Conservation (phyloP, 2,797 vertebrate genomes). For the Poecilia gillii region DNA sequence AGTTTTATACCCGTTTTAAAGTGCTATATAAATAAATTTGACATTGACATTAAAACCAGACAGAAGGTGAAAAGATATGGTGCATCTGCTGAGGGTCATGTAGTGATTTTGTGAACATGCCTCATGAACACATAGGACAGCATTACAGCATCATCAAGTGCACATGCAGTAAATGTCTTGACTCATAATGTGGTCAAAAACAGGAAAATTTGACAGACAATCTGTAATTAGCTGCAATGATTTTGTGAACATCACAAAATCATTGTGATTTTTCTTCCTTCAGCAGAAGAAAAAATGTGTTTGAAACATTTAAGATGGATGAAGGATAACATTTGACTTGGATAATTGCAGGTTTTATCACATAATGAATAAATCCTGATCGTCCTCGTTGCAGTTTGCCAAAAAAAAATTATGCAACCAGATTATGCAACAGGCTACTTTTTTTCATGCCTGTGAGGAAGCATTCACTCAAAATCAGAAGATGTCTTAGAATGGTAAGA, state of each 20-base stretch:
- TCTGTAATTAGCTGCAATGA: not conserved
- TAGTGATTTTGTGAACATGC: no score
- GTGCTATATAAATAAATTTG: no score
- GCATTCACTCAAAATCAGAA: not conserved
- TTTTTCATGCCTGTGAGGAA: not conserved
- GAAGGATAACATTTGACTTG: not conserved
- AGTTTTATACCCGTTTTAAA: no score
- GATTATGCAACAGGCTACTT: not conserved
- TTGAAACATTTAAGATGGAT: not conserved
- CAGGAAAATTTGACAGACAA: not conserved
- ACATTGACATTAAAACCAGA: no score
- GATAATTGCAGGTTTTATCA: not conserved
- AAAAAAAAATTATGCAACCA: conserved; percentile 2
- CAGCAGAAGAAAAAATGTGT: not conserved
- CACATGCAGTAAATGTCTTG: not conserved
- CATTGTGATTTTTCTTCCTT: not conserved
- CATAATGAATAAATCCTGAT: not conserved
- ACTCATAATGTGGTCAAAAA: not conserved
- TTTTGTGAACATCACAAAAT: no score
- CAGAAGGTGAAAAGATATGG: no score
- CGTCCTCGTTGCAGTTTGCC: not conserved
- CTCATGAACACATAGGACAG: no score
- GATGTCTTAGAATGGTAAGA: not conserved
- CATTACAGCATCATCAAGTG: not conserved
- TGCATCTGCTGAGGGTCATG: no score